These are phyloP conservation scores for Damaliscus lunatus DNA, from an alignment of 2,113 vertebrate species.

Conservation along the genomic window DNA sequence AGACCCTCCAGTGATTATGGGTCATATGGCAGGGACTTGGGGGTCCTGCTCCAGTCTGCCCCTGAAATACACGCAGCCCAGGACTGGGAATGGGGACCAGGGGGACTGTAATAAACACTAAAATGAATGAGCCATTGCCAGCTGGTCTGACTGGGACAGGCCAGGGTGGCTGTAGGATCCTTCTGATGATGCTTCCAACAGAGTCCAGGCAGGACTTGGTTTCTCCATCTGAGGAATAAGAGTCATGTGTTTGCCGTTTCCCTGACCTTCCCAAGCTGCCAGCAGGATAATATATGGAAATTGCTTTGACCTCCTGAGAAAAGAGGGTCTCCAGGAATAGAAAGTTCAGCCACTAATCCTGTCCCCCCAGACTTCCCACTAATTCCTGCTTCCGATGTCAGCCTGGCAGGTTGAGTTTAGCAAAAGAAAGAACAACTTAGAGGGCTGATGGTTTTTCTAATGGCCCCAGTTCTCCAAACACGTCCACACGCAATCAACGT, in stretches of 20 bases:
- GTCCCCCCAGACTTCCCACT: slow-evolving; percentile 70
- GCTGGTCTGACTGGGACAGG: not conserved
- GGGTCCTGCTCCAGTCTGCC: not conserved
- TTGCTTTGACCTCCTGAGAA: slow-evolving; percentile 77
- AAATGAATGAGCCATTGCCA: not conserved
- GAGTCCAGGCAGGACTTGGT: not conserved
- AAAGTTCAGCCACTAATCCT: slow-evolving; percentile 75
- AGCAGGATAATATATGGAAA: slow-evolving; percentile 77
- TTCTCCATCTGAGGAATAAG: slow-evolving; percentile 53
- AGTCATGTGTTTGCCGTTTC: slow-evolving; percentile 24
- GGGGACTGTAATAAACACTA: not conserved
- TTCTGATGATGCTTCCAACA: not conserved
- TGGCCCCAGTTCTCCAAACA: slow-evolving; percentile 69
- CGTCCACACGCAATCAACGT: slow-evolving; percentile 54
- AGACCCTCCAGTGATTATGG: not conserved
- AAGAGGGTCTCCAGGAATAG: slow-evolving; percentile 75
- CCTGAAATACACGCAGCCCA: not conserved
- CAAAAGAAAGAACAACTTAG: slow-evolving; percentile 74
- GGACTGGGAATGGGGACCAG: not conserved
- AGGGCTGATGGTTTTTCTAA: slow-evolving; percentile 75
- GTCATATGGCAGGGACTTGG: not conserved
- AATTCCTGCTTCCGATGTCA: slow-evolving; percentile 74
- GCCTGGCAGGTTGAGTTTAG: slow-evolving; percentile 73
- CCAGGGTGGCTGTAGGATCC: not conserved
- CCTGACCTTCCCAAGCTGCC: slow-evolving; percentile 73